Evolutionary conservation across 2,888 invertebrate genomes (phyloP), one percentile per base, ranked within the genome.

Genomic region (Brachylomia viminalis): DNA sequence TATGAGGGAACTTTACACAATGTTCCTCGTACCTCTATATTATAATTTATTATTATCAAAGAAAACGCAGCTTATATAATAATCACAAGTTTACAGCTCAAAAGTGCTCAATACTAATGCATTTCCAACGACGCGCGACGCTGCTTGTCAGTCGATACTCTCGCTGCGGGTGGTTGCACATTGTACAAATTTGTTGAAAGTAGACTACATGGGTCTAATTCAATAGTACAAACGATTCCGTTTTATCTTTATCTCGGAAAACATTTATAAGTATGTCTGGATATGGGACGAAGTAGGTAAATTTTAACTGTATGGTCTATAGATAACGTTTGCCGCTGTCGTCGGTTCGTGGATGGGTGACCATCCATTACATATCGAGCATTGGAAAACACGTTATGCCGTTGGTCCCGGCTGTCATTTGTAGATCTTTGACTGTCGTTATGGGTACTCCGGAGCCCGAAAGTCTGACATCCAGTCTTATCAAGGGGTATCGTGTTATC

Each of bases 101-200:
- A 56, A 38, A 13, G 38, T 62, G 30, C 15, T 72, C 17, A 66
- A 27, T 54, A 72, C 77, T 81, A 81, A 73, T 81, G 72, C 69
- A 56, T 77, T 82, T 82, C 65, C 68, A 72, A 69, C 52, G 56
- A 66, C 77, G 47, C 8, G 66, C 52, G 56, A 66, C 77, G 47
- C 8, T 15, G 67, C 38, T 58, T 61, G 59, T 33, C 54, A 49
- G 52, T 79, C 64, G 47, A 75, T 81, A 17, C 4, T n/a, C 30
- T 30, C 80, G 1, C 65, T 13, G 59, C 54, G 69, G 82, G 82
- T 61, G 65, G 33, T n/a, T 52, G 30, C 47, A 64, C 61, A 54
- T 72, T 72, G 56, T 52, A 62, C 65, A n/a, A 66, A 80, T 82
- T 70, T 65, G 69, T 61, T 69, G 23, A 27, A 20, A 66, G 33